A percentile compares a stretch with the other conserved stretches of the same genome.
phyloP scores from a whole-genome alignment of 2,797 vertebrate genomes.

The Hafferia zeledoni region DNA sequence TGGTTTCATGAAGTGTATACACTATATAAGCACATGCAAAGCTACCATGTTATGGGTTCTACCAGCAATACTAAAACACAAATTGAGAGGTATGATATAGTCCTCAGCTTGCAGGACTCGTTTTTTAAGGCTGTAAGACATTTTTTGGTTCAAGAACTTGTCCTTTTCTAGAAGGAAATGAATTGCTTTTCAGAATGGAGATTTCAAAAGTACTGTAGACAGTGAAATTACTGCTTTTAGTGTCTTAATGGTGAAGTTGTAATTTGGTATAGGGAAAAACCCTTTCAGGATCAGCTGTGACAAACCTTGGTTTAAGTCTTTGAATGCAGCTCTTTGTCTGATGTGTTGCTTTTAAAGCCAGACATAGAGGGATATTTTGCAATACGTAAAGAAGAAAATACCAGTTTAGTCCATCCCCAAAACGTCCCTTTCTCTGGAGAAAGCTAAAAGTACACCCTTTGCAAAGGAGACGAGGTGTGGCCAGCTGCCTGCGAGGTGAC shows the following conservation, averaged over 20 bases:
- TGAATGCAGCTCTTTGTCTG: not conserved
- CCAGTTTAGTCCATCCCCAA: not conserved
- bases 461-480: not conserved
- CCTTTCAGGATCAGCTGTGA: not conserved
- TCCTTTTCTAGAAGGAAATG: not conserved
- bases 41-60: not conserved
- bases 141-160: not conserved
- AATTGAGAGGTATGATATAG: fast-evolving
- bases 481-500: not conserved
- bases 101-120: not conserved
- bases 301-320: not conserved
- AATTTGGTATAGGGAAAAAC: not conserved
- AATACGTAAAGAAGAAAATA: not conserved
- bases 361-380: not conserved
- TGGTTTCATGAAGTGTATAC: not conserved
- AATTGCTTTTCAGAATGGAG: not conserved
- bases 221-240: slow-evolving; percentile 10
- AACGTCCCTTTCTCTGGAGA: not conserved
- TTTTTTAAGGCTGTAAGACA: not conserved
- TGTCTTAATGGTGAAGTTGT: not conserved
- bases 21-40: fast-evolving
- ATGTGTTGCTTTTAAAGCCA: not conserved
- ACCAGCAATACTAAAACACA: not conserved
- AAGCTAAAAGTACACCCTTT: not conserved
- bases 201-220: not conserved